Evolutionary conservation across 2,113 vertebrate genomes (phyloP), one percentile per base, ranked within the genome.

Genomic region (Oplegnathus fasciatus): DNA sequence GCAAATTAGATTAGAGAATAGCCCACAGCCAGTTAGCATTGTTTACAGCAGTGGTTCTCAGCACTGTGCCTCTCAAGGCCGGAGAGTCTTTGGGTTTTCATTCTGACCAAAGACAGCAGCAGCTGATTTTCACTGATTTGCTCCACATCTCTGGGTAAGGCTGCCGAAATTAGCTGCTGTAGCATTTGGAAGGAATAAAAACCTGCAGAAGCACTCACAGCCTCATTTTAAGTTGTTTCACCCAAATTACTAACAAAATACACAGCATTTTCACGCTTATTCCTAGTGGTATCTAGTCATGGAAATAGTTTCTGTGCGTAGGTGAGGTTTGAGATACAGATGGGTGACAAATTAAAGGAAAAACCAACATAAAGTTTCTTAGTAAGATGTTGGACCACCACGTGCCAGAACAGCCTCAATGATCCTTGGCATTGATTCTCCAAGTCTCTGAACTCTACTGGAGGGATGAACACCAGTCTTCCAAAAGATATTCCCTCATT

Each of bases 1-100:
- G 90, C 72, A 84, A 83, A 86, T 90, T 26, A 84, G 78, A 88
- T 86, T 69, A 86, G 72, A 77, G 54, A 50, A 60, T 30, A 82
- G 80, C 80, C 77, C 50, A 55, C 61, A 62, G 81, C 70, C 76
- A 55, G 46, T 60, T 61, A 86, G 79, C 64, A 44, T 60, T 82
- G 86, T 92, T 89, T 86, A 75, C 78, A 84, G 37, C 80, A 24
- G 52, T 48, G 37, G 30, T 40, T 77, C 20, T 48, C 68, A 26
- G 75, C 52, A 13, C 55, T 80, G 61, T 65, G 65, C 72, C 61
- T 37, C 22, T 71, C 72, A 7, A 78, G 24, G 70, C 75, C 17
- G 1, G 11, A 57, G 55, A 68, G 70, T 62, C 65, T 71, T 60
- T 5, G 7, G 65, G 30, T 55, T 75, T 55, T 72, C 5, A 44